A percentile compares a stretch with the other conserved stretches of the same genome.
Conservation (phyloP, 2,888 invertebrate species). For the Oxytorus armatus region DNA sequence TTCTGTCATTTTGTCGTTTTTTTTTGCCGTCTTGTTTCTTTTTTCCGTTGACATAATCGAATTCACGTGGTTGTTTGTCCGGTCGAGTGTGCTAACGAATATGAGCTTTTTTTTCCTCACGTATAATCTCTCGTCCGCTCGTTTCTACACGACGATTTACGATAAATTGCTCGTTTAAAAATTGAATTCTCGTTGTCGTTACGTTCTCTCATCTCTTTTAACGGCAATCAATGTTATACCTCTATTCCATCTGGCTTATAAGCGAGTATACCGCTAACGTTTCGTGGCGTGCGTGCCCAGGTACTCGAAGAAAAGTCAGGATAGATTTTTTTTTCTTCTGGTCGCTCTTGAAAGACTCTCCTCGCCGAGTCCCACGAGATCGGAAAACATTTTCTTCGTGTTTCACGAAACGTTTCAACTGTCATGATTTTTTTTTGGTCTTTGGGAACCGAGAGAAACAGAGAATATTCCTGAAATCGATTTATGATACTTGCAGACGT, state of each 20-base stretch:
- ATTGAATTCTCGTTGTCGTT: conserved; percentile 38
- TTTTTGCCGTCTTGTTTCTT: neutral
- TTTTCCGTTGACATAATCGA: conserved; percentile 31
- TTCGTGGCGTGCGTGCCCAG: conserved; percentile 38
- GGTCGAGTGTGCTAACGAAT: conserved; percentile 30
- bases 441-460: conserved; percentile 2
- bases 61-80: conserved; percentile 34
- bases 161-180: conserved; percentile 56
- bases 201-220: neutral
- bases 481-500: conserved; percentile 36
- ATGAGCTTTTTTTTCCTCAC: conserved; percentile 37
- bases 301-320: conserved; percentile 44
- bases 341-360: conserved; percentile 14
- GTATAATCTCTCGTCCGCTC: conserved; percentile 6
- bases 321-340: conserved; percentile 56
- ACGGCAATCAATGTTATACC: conserved; percentile 24
- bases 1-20: neutral
- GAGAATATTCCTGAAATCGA: conserved; percentile 8
- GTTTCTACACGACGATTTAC: conserved; percentile 21
- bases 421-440: conserved; percentile 26
- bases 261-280: conserved; percentile 30
- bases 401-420: conserved; percentile 12
- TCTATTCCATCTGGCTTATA: conserved; percentile 23
- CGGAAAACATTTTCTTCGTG: conserved; percentile 37
- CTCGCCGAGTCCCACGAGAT: conserved; percentile 41